Percentiles rank a stretch among this genome's conserved stretches.
phyloP scores from a whole-genome alignment of 2,797 vertebrate genomes.

The Novumbra hubbsi region DNA sequence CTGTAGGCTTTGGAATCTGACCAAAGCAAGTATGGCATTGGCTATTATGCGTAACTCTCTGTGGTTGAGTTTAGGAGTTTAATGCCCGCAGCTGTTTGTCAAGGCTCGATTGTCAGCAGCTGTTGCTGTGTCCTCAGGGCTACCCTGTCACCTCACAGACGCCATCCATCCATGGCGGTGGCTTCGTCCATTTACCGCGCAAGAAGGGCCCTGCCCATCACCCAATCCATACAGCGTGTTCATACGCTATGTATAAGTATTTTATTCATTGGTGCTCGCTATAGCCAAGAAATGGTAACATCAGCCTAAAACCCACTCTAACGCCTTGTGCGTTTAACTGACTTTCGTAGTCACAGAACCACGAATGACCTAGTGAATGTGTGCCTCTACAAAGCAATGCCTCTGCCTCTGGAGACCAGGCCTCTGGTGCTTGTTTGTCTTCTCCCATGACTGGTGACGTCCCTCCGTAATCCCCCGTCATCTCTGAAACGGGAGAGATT shows the following conservation, averaged over 20 bases:
- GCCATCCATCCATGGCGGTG: no score
- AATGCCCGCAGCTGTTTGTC: not conserved
- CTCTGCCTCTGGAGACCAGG: not conserved
- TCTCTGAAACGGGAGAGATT: constrained; percentile 62
- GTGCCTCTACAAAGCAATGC: not conserved
- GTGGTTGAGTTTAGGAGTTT: constrained; percentile 2
- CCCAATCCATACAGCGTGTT: not conserved
- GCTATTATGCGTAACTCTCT: not conserved
- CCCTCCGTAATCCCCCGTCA: constrained; percentile 61
- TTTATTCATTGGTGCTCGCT: not conserved
- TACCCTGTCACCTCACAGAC: not conserved
- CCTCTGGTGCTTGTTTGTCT: not conserved
- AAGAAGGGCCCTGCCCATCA: no score
- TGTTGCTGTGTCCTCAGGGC: not conserved
- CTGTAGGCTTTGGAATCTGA: not conserved
- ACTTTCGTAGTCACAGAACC: not conserved
- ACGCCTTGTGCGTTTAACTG: not conserved
- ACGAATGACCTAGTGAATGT: not conserved
- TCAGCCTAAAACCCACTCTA: not conserved
- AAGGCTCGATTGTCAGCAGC: not conserved
- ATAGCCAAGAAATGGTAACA: not conserved
- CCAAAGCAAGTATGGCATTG: not conserved
- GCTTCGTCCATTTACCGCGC: not conserved
- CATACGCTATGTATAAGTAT: not conserved
- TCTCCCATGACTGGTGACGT: constrained; percentile 64